A percentile compares a stretch with the other conserved stretches of the same genome.
Conservation (phyloP, 2,888 invertebrate species). For the Euplexia lucipara region DNA sequence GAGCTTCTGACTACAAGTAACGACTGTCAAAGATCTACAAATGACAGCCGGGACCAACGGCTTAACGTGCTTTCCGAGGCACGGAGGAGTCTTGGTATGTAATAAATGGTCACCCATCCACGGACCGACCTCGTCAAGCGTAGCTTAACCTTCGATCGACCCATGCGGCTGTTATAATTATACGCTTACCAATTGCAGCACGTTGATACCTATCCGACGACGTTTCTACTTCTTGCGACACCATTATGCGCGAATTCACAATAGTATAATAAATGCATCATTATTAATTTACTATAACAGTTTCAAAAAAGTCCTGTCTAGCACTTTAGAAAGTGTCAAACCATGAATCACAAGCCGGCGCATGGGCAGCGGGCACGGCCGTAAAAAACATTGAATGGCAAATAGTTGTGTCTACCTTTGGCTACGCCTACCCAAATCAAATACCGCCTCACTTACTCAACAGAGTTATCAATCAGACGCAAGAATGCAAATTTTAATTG, state of each 20-base stretch:
- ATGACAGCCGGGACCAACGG: too few species aligned
- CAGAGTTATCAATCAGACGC: conserved; percentile 88
- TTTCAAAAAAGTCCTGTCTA: background rate
- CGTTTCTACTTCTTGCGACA: background rate
- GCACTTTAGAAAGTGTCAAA: conserved; percentile 9
- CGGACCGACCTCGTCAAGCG: too few species aligned
- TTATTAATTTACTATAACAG: background rate
- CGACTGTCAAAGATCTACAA: too few species aligned
- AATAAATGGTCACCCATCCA: too few species aligned
- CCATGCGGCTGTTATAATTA: too few species aligned
- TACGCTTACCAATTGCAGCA: too few species aligned
- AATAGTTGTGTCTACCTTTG: conserved; percentile 50
- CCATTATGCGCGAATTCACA: background rate
- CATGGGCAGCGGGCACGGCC: conserved; percentile 32
- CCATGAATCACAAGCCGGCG: conserved; percentile 19
- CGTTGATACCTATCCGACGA: too few species aligned
- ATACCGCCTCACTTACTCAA: conserved; percentile 81
- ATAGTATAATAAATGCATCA: background rate
- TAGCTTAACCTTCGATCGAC: too few species aligned
- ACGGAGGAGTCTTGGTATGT: too few species aligned
- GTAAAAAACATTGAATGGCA: conserved; percentile 51
- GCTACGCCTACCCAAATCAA: conserved; percentile 75
- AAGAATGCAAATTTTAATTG: conserved; percentile 90
- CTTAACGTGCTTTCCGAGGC: too few species aligned
- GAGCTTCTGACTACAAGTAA: too few species aligned